These are phyloP conservation scores for Poeciliopsis paucimaculata DNA, from an alignment of 2,797 vertebrate genomes.

Conservation along the genomic window DNA sequence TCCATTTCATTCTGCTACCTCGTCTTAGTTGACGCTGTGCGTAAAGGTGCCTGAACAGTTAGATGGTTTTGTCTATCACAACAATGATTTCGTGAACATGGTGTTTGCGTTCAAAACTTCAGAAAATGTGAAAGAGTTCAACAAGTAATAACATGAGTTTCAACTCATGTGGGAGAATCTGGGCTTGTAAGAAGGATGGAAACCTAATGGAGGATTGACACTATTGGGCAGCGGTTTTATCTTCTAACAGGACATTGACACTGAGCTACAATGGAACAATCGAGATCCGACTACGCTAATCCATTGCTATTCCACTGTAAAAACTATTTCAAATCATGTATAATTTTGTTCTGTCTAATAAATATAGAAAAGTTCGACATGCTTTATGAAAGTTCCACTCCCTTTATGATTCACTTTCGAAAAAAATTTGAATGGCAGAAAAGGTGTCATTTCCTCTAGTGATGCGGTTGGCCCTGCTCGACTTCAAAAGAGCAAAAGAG, in stretches of 20 bases:
- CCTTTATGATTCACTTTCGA: neutral
- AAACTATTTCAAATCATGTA: neutral
- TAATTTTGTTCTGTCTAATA: neutral
- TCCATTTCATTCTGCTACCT: neutral
- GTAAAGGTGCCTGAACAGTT: neutral
- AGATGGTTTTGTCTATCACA: neutral
- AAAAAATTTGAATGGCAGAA: constrained; percentile 14
- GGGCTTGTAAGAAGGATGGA: neutral
- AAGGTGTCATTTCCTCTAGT: constrained; percentile 21
- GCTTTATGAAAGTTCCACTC: too few relatives aligned
- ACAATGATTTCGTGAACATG: neutral
- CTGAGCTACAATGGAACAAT: too few relatives aligned
- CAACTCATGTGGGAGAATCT: neutral
- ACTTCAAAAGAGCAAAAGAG: constrained; percentile 42
- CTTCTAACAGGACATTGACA: too few relatives aligned
- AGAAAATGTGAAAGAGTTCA: neutral
- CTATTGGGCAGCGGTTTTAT: too few relatives aligned
- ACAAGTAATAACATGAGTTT: neutral
- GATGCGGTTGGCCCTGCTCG: constrained; percentile 10
- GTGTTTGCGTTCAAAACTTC: neutral
- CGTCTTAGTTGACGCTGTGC: neutral
- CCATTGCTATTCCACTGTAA: too few relatives aligned
- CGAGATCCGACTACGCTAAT: too few relatives aligned
- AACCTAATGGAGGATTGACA: too few relatives aligned
- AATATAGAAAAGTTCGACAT: neutral